Evolutionary conservation across 2,888 invertebrate genomes (phyloP).

Genomic region (Mythimna ferrago): DNA sequence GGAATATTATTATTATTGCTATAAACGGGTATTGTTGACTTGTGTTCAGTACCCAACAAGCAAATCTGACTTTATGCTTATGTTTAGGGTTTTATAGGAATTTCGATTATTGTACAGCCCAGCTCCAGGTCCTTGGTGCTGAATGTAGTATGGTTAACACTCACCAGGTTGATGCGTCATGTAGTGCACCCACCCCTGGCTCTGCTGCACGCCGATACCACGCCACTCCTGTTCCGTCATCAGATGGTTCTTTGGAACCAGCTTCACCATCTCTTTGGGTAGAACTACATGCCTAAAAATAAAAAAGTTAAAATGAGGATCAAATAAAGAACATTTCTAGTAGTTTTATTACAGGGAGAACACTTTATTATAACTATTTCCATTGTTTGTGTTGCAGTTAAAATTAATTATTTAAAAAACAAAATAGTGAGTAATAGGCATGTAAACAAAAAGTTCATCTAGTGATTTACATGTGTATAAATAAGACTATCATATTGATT

Average conservation of each 20-base stretch:
- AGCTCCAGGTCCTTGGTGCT: no score
- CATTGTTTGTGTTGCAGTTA: no score
- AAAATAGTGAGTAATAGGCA: neutral
- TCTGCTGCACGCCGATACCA: constrained; percentile 98
- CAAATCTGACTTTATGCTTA: no score
- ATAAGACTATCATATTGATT: neutral
- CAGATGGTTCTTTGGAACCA: constrained; percentile 97
- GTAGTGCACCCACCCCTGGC: constrained; percentile 99
- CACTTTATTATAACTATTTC: no score
- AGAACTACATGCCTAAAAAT: constrained; percentile 97
- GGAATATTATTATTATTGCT: no score
- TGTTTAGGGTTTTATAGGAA: no score
- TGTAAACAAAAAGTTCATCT: neutral
- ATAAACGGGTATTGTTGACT: no score
- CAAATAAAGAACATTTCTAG: neutral
- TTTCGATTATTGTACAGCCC: no score
- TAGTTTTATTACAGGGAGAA: neutral
- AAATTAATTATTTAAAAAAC: no score
- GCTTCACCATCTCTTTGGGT: constrained; percentile 97
- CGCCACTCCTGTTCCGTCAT: constrained; percentile 99
- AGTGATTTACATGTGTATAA: neutral
- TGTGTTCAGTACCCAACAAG: no score
- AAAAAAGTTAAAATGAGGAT: neutral
- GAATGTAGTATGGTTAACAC: constrained; percentile 25
- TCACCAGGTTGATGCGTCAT: constrained; percentile 98